phyloP scores from a whole-genome alignment of 2,797 vertebrate species.

The Vireo griseus region DNA sequence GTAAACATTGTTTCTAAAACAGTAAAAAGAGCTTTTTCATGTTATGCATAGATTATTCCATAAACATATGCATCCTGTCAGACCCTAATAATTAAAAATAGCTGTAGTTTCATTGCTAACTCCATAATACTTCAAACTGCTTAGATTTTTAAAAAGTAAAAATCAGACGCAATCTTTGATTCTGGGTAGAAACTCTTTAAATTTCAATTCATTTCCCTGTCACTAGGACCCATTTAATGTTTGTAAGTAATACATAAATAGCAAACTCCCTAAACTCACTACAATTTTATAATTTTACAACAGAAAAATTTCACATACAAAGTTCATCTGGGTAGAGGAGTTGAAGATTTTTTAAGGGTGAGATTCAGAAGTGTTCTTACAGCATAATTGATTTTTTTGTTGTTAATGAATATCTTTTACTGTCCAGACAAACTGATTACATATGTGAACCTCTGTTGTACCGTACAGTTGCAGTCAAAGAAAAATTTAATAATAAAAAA shows the following conservation, averaged over 20 bases:
- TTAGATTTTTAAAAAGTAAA: neutral
- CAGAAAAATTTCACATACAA: neutral
- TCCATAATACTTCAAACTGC: neutral
- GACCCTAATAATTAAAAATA: conserved; percentile 56
- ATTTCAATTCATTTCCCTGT: neutral
- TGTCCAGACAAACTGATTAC: neutral
- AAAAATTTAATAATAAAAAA: neutral
- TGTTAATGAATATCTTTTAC: neutral
- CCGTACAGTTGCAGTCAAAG: neutral
- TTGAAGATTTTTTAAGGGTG: neutral
- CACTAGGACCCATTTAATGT: neutral
- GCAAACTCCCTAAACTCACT: neutral
- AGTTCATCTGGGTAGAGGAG: neutral
- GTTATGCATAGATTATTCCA: conserved; percentile 52
- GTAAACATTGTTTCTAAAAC: conserved; percentile 54
- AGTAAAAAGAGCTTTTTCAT: conserved; percentile 43
- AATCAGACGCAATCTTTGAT: neutral
- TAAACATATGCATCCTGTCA: conserved; percentile 52
- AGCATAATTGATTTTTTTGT: neutral
- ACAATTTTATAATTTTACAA: neutral
- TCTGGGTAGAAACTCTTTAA: neutral
- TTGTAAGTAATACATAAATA: neutral
- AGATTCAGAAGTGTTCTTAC: neutral
- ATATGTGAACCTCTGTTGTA: neutral
- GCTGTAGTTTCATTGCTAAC: conserved; percentile 25